Evolutionary conservation across 1,140 invertebrate species (phyloP).

Genomic region (Vollenhovia emeryi): DNA sequence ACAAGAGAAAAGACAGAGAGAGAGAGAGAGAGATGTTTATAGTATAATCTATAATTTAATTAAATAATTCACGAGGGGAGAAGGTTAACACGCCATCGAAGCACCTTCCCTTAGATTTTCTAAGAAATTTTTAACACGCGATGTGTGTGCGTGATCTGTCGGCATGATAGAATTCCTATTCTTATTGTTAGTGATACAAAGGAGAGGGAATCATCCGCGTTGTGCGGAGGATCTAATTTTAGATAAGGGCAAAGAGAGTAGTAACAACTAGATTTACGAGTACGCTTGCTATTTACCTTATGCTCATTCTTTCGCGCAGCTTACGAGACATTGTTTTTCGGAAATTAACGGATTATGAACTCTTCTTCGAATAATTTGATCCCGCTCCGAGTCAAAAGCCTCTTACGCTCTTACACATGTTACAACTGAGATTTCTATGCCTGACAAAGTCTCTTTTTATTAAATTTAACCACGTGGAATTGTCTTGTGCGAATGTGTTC

Average conservation of each 20-base stretch:
- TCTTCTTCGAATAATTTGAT: neutral
- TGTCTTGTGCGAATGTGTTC: no score
- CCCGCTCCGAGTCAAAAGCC: neutral
- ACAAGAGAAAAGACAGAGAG: neutral
- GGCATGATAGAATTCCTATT: slow-evolving; percentile 51
- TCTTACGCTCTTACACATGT: neutral
- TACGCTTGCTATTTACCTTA: slow-evolving; percentile 17
- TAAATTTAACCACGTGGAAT: neutral
- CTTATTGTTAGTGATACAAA: slow-evolving; percentile 51
- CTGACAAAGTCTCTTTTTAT: neutral
- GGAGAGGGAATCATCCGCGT: slow-evolving; percentile 28
- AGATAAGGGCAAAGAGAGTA: slow-evolving; percentile 21
- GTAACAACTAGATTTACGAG: slow-evolving; percentile 45
- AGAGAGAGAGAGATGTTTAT: neutral
- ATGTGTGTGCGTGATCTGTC: slow-evolving; percentile 24
- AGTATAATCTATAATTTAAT: neutral
- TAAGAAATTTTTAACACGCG: slow-evolving; percentile 45
- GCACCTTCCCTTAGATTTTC: slow-evolving; percentile 19
- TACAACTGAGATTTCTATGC: neutral
- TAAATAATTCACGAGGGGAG: neutral
- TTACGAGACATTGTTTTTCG: slow-evolving; percentile 9
- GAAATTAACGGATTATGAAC: slow-evolving; percentile 7
- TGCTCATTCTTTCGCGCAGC: neutral
- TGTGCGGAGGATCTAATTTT: slow-evolving; percentile 46
- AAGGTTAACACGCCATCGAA: neutral